A percentile compares a stretch with the other conserved stretches of the same genome.
phyloP scores from a whole-genome alignment of 1,140 invertebrate species.

The Hyles vespertilio region DNA sequence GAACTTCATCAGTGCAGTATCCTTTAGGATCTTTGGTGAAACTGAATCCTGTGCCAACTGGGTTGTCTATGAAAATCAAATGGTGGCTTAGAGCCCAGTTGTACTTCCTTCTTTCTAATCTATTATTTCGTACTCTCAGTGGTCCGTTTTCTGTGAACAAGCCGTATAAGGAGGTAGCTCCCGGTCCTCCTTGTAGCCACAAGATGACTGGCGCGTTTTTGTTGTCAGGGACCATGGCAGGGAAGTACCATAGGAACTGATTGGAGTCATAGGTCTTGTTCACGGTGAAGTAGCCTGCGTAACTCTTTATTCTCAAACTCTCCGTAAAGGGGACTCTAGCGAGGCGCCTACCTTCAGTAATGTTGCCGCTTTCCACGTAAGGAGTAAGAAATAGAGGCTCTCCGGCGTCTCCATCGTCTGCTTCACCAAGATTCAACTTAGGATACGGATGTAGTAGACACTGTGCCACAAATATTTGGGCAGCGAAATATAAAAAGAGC shows the following conservation, averaged over 20 bases:
- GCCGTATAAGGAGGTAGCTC: slow-evolving; percentile 86
- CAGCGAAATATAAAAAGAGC: slow-evolving; percentile 29
- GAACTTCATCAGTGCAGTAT: slow-evolving; percentile 79
- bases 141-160: slow-evolving; percentile 91
- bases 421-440: slow-evolving; percentile 42
- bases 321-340: slow-evolving; percentile 62
- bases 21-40: slow-evolving; percentile 81
- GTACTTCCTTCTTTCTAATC: slow-evolving; percentile 77
- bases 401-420: slow-evolving; percentile 77
- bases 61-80: slow-evolving; percentile 91
- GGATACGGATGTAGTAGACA: slow-evolving; percentile 57
- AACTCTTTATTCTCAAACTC: slow-evolving; percentile 66
- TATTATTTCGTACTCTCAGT: slow-evolving; percentile 65
- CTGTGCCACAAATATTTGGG: slow-evolving; percentile 35
- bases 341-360: slow-evolving; percentile 46
- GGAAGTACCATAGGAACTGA: slow-evolving; percentile 89
- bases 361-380: slow-evolving; percentile 77
- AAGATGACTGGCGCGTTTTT: slow-evolving; percentile 80
- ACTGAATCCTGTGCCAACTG: slow-evolving; percentile 89
- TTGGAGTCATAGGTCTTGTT: slow-evolving; percentile 82
- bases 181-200: slow-evolving; percentile 89
- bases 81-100: slow-evolving; percentile 86
- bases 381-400: slow-evolving; percentile 81
- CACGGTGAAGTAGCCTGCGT: slow-evolving; percentile 84
- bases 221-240: slow-evolving; percentile 73